Evolutionary conservation across 2,797 vertebrate species (phyloP), one percentile per base, ranked within the genome.

Genomic region (Sardinella longiceps): DNA sequence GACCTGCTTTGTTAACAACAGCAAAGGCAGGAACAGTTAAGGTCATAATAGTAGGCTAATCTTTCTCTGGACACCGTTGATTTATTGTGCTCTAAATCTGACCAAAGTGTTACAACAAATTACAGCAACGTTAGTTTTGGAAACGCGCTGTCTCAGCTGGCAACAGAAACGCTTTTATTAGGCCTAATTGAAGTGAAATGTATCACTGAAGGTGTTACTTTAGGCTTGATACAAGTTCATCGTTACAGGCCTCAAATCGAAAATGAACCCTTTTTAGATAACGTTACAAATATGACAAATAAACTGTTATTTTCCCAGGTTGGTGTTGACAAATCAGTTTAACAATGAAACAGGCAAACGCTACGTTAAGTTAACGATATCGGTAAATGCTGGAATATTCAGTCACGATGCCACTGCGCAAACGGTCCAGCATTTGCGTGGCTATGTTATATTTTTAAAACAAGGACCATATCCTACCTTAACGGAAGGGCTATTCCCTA

Each of bases 401-500:
- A 77, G 70, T 77, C 70, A 77, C 70, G 33, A 43, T 77, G 7
- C 20, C 70, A 43, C 70, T 77, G 70, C 70, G 58, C 81, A 39
- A 81, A 82, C 25, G 25, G 28, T 43, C 83, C 60, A 25, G 83
- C 33, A 84, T 83, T 86, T 77, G 74, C 37, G 12, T 83, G 74
- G 83, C 84, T 86, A 83, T 81, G 84, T 45, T 77, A 82, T 83
- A 83, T 33, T 53, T 77, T 33, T 81, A 82, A 81, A 80, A 82
- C 58, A 51, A 37, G 74, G 45, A 84, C 51, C 85, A 80, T 80
- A 84, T 81, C 83, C 85, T 81, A 82, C 83, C 84, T 48, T 82
- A 85, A 45, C 81, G 86, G 84, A 85, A 87, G 85, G 66, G 30
- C 83, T 85, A 86, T 83, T 84, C 58, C 66, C 46, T 66, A 77